These are phyloP conservation scores for Tridacna crocea DNA, from an alignment of 2,888 invertebrate species.

Conservation along the genomic window DNA sequence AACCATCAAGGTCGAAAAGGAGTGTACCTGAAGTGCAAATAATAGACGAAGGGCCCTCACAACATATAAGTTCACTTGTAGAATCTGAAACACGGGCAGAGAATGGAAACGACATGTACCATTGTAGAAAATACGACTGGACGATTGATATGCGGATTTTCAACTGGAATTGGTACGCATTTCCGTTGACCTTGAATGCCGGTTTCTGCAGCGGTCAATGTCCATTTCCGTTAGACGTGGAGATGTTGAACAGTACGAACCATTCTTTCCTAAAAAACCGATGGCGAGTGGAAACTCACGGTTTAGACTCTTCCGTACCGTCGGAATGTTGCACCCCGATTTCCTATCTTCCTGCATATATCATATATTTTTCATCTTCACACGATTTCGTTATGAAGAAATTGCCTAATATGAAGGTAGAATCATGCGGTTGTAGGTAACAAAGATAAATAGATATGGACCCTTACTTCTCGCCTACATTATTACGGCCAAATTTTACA, in stretches of 20 bases:
- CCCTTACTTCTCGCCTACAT: too few species aligned
- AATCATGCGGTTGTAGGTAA: constrained; percentile 47
- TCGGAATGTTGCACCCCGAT: constrained; percentile 46
- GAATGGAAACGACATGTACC: background rate
- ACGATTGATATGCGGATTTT: constrained; percentile 35
- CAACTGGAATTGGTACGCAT: constrained; percentile 36
- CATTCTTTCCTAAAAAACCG: constrained; percentile 48
- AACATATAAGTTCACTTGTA: constrained; percentile 8
- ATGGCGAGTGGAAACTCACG: constrained; percentile 30
- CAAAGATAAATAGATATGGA: background rate
- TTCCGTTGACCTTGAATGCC: constrained; percentile 29
- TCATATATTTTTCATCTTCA: constrained; percentile 23
- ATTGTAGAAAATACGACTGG: constrained; percentile 44
- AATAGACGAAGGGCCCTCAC: background rate
- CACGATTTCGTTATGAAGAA: constrained; percentile 16
- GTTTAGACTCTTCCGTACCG: constrained; percentile 22
- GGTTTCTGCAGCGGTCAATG: constrained; percentile 43
- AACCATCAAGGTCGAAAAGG: background rate
- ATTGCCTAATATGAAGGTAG: constrained; percentile 46
- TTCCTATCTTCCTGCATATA: constrained; percentile 24
- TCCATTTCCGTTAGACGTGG: constrained; percentile 20
- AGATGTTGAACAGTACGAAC: constrained; percentile 41
- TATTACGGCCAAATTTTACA: too few species aligned
- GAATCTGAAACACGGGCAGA: background rate
- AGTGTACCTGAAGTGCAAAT: background rate